Evolutionary conservation across 2,888 invertebrate genomes (phyloP).

Genomic region (Lysandra bellargus): DNA sequence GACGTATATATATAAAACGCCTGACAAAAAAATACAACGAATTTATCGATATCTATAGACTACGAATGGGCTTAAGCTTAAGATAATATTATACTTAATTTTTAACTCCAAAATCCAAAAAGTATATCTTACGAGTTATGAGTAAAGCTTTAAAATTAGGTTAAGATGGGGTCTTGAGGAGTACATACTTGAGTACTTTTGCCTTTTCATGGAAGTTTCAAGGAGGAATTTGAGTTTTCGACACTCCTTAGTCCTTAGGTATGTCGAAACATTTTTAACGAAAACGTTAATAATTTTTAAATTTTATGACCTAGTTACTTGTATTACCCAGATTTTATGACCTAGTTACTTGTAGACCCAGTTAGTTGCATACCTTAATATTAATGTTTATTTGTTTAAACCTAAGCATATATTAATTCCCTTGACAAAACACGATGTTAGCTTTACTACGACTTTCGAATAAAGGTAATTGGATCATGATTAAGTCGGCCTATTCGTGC

Average conservation of each 20-base stretch:
- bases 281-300: neutral
- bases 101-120: neutral
- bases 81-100: neutral
- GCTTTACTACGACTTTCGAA: no score
- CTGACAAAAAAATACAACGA: no score
- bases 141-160: neutral
- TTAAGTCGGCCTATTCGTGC: no score
- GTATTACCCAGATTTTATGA: neutral
- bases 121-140: neutral
- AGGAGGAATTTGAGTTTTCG: conserved; percentile 15
- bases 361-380: no score
- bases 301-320: neutral
- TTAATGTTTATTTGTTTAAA: no score
- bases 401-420: no score
- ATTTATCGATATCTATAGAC: no score
- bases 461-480: no score
- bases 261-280: neutral
- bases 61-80: no score
- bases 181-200: neutral
- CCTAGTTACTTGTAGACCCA: neutral
- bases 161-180: conserved; percentile 2
- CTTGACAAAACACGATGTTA: no score
- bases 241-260: neutral
- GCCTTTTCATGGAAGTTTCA: conserved; percentile 16
- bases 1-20: no score